A percentile compares a stretch with the other conserved stretches of the same genome.
These are phyloP conservation scores for Troglohyphantes excavatus DNA, from an alignment of 2,888 invertebrate species.

Conservation along the genomic window DNA sequence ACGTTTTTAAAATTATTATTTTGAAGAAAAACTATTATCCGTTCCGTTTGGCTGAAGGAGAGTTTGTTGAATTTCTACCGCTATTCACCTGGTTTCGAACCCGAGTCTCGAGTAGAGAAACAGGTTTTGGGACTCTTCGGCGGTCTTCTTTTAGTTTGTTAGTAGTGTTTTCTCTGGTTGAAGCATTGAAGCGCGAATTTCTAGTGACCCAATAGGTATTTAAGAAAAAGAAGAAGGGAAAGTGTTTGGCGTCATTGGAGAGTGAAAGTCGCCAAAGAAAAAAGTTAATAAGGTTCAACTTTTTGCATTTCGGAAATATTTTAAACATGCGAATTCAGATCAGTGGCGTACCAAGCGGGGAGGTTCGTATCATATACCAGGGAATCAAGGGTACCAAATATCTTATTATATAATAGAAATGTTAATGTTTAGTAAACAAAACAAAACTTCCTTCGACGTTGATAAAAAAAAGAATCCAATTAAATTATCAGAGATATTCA, in stretches of 20 bases:
- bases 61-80: slow-evolving; percentile 1
- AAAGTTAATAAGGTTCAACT: neutral
- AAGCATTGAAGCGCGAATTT: slow-evolving; percentile 37
- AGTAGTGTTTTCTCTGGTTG: neutral
- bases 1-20: neutral
- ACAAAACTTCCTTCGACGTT: too few species aligned
- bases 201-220: slow-evolving; percentile 48
- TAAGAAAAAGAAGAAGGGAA: slow-evolving; percentile 26
- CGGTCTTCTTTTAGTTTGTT: slow-evolving; percentile 17
- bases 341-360: too few species aligned
- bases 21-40: neutral
- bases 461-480: too few species aligned
- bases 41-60: slow-evolving; percentile 8
- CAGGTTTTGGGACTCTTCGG: slow-evolving; percentile 45
- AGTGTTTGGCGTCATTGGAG: neutral
- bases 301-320: too few species aligned
- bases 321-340: too few species aligned
- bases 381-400: too few species aligned
- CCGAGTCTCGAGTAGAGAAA: slow-evolving; percentile 11
- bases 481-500: too few species aligned
- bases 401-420: too few species aligned
- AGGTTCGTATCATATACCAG: too few species aligned
- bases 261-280: neutral
- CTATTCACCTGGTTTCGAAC: slow-evolving; percentile 42
- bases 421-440: too few species aligned